phyloP scores from a whole-genome alignment of 2,888 invertebrate genomes.

The Pycnomerus fuliginosus region DNA sequence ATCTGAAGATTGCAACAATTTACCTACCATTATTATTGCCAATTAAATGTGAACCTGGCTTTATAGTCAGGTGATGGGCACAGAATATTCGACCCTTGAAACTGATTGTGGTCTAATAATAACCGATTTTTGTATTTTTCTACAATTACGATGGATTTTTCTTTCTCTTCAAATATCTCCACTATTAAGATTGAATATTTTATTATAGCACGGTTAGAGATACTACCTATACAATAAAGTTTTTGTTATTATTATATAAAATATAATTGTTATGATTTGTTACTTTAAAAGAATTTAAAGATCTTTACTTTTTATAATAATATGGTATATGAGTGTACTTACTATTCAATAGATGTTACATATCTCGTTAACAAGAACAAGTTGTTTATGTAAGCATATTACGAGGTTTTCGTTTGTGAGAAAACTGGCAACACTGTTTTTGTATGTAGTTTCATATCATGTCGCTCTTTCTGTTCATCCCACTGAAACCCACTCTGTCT shows the following conservation, averaged over 20 bases:
- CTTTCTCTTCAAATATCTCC: slow-evolving; percentile 5
- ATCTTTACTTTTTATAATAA: slow-evolving; percentile 14
- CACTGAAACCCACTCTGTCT: slow-evolving; percentile 2
- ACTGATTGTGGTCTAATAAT: slow-evolving; percentile 12
- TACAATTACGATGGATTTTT: slow-evolving; percentile 11
- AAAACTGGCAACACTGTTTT: slow-evolving; percentile 20
- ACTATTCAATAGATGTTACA: slow-evolving; percentile 46
- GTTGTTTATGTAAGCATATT: slow-evolving; percentile 11
- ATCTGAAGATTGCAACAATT: too few relatives aligned
- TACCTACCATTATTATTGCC: too few relatives aligned
- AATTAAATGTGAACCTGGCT: too few relatives aligned
- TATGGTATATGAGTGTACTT: slow-evolving; percentile 21
- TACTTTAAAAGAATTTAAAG: slow-evolving; percentile 8
- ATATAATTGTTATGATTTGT: slow-evolving; percentile 17
- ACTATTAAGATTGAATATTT: slow-evolving; percentile 9
- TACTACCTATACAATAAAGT: slow-evolving; percentile 25
- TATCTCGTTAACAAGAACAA: slow-evolving; percentile 40
- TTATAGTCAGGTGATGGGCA: too few relatives aligned
- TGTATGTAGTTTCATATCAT: slow-evolving; percentile 36
- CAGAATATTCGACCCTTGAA: too few relatives aligned
- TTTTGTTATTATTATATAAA: slow-evolving; percentile 15
- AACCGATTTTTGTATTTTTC: slow-evolving; percentile 26
- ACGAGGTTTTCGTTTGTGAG: slow-evolving; percentile 16
- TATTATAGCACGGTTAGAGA: slow-evolving; percentile 31
- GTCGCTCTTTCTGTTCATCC: slow-evolving; percentile 26